These are phyloP conservation scores for Gila orcuttii DNA, from an alignment of 2,113 vertebrate genomes.

Conservation along the genomic window DNA sequence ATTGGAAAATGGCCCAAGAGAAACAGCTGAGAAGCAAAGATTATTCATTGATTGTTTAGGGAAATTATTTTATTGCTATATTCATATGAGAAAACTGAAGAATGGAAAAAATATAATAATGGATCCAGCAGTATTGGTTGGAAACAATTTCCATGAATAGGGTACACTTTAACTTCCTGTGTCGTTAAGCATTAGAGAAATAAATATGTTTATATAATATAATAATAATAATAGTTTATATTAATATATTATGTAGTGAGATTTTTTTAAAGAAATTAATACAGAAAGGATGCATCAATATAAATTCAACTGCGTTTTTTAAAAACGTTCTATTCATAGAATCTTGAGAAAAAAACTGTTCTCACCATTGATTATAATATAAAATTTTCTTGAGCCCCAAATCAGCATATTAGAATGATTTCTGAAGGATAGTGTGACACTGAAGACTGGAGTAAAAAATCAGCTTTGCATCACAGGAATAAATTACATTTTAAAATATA, in stretches of 20 bases:
- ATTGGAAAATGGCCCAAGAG: constrained; percentile 9
- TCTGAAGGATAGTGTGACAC: neutral
- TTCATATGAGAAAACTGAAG: neutral
- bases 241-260: neutral
- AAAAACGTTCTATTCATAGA: neutral
- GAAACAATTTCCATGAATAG: neutral
- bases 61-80: neutral
- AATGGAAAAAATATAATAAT: neutral
- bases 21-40: neutral
- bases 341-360: neutral
- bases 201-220: too few species aligned
- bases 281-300: too few species aligned
- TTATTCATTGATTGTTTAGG: neutral
- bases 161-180: neutral
- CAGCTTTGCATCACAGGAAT: neutral
- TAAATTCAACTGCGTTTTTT: too few species aligned
- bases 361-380: neutral
- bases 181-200: too few species aligned
- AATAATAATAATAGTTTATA: too few species aligned
- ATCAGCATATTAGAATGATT: neutral
- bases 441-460: neutral
- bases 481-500: neutral
- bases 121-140: neutral
- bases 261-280: too few species aligned
- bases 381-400: neutral